A percentile compares a stretch with the other conserved stretches of the same genome.
phyloP scores from a whole-genome alignment of 2,113 vertebrate species.

The Myxocyprinus asiaticus region DNA sequence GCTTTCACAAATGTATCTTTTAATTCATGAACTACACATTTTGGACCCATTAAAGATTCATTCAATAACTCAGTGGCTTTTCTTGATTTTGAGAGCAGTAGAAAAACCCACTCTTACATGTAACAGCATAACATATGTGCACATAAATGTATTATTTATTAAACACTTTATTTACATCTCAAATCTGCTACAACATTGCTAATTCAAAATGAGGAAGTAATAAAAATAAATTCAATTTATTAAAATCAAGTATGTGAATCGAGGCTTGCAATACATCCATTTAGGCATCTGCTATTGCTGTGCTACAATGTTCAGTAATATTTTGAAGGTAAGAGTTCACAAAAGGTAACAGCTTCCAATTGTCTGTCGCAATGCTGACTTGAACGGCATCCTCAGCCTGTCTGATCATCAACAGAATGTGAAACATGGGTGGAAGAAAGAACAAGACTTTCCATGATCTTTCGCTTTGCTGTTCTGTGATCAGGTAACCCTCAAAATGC shows the following conservation, averaged over 20 bases:
- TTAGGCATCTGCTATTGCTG: neutral
- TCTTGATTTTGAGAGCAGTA: neutral
- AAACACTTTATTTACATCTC: neutral
- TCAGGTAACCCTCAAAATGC: conserved; percentile 74
- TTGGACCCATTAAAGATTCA: neutral
- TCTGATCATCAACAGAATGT: conserved; percentile 75
- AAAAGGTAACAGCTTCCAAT: conserved; percentile 80
- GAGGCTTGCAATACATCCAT: neutral
- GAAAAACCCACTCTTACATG: neutral
- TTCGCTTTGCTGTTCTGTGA: conserved; percentile 56
- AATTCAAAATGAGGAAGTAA: no score
- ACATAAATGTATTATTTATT: neutral
- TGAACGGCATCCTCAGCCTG: conserved; percentile 62
- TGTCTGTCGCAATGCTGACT: conserved; percentile 77
- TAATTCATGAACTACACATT: no score
- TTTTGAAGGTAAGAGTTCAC: conserved; percentile 72
- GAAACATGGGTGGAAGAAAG: conserved; percentile 76
- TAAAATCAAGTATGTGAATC: no score
- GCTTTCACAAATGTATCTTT: no score
- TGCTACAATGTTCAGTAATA: conserved; percentile 48
- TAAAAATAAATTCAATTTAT: neutral
- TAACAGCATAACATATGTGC: neutral
- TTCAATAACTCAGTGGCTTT: neutral
- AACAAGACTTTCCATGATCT: conserved; percentile 70
- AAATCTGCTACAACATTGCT: neutral